These are phyloP conservation scores for Sylvilagus floridanus DNA, from an alignment of 2,797 vertebrate species.

Conservation along the genomic window DNA sequence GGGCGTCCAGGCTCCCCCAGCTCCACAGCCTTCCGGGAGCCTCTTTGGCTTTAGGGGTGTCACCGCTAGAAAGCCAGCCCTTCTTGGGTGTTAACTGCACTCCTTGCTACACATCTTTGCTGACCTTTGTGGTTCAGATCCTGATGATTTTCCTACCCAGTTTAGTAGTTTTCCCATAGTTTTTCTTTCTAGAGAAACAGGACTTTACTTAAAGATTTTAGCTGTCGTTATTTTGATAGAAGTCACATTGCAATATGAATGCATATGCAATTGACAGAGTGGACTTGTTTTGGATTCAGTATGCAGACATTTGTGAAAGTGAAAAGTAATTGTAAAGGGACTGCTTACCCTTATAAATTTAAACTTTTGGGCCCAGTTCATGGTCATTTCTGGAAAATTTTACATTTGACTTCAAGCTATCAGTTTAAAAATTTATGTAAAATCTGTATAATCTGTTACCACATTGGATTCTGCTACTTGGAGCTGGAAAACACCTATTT, in stretches of 20 bases:
- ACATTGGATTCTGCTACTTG: conserved; percentile 19
- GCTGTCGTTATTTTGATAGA: conserved; percentile 37
- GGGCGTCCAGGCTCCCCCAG: not conserved
- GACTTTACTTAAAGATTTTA: conserved; percentile 7
- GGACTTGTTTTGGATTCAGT: not conserved
- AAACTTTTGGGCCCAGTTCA: not conserved
- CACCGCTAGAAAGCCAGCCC: not conserved
- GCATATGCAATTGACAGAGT: not conserved
- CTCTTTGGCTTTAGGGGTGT: not conserved
- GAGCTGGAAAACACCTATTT: not conserved
- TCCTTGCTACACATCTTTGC: not conserved
- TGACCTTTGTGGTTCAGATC: not conserved
- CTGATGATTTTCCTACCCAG: not conserved
- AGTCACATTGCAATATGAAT: conserved; percentile 56
- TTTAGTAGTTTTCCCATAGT: not conserved
- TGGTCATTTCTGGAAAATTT: conserved; percentile 36
- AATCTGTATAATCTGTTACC: conserved; percentile 32
- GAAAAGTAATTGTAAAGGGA: not conserved
- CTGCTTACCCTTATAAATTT: not conserved
- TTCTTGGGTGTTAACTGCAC: not conserved
- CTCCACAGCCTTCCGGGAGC: not conserved
- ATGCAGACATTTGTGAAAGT: conserved; percentile 45
- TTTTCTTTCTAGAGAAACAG: conserved; percentile 35
- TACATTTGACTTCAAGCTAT: conserved; percentile 42
- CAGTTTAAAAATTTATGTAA: conserved; percentile 24